Percentiles rank a stretch among this genome's conserved stretches.
Evolutionary conservation across 2,888 invertebrate genomes (phyloP).

Genomic region (Serripes groenlandicus): DNA sequence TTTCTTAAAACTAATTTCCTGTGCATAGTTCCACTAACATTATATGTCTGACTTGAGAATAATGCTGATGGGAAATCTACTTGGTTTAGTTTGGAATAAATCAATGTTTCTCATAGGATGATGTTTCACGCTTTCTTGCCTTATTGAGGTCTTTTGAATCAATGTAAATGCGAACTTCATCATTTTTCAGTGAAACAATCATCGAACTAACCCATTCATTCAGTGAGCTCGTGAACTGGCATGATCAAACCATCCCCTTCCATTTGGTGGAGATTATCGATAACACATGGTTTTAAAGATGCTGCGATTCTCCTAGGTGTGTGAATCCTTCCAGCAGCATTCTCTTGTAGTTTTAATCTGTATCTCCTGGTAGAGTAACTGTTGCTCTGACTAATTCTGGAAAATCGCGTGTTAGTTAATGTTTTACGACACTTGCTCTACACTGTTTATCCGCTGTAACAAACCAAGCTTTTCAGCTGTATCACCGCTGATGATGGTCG

Average conservation of each 20-base stretch:
- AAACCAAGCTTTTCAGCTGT: conserved; percentile 31
- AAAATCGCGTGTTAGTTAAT: conserved; percentile 22
- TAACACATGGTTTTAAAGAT: neutral
- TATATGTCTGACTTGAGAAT: conserved; percentile 57
- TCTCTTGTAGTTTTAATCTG: conserved; percentile 18
- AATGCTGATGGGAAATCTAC: conserved; percentile 44
- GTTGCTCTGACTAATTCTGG: conserved; percentile 23
- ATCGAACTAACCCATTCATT: neutral
- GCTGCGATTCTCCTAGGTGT: neutral
- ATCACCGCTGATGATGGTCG: conserved; percentile 32
- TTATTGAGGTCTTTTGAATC: conserved; percentile 41
- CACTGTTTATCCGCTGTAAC: conserved; percentile 12
- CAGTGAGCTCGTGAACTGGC: neutral
- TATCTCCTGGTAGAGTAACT: conserved; percentile 14
- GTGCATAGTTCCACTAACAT: conserved; percentile 59
- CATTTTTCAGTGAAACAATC: neutral
- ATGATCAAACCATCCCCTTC: neutral
- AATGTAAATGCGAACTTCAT: neutral
- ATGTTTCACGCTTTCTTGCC: neutral
- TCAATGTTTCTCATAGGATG: neutral
- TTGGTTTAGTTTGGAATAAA: too few species aligned
- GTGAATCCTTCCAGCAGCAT: neutral
- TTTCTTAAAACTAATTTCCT: conserved; percentile 55
- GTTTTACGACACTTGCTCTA: too few species aligned
- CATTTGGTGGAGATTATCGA: neutral